Base-by-base conservation (phyloP, 2,888 invertebrate genomes). In the Limnephilus auricula region DNA sequence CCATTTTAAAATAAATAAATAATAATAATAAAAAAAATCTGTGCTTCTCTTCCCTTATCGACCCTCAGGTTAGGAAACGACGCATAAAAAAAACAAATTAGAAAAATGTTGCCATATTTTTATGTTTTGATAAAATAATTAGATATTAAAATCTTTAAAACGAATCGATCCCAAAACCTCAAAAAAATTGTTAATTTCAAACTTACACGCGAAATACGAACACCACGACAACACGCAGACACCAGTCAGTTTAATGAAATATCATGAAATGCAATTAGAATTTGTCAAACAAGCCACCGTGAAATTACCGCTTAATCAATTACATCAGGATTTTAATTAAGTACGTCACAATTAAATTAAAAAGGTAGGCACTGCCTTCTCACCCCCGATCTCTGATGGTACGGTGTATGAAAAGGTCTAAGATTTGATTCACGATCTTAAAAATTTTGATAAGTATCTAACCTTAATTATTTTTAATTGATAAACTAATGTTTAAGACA, bases 231-330 rank as follows among this genome's bases (percentile, higher is more conserved):
- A 15, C 2, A 50, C 50, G 50, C 2, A 50, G 45, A 45, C 45
- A 65, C 2, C 65, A 18, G 65, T 6, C 18, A 15, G 45, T 9
- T 12, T 18, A 65, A 65, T 65, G 18, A 65, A 25, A 65, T 65
- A 65, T 65, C 65, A 25, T 65, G 25, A 65, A 65, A 65, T 65
- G 65, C 18, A 65, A 65, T 65, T 65, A 65, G 65, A 65, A 65
- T 65, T 65, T 65, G 65, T 65, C 65, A 65, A 65, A 65, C 65
- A 65, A 65, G 65, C 65, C 65, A 65, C 65, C 65, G 65, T 65
- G 65, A 65, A 65, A 65, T 65, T 25, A 65, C 65, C 65, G 65
- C 65, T 25, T 65, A 65, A 65, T 25, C 65, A 65, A 65, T n/a
- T 65, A n/a, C 25, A 65, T 65, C 65, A 65, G 9, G n/a, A 65